Base-by-base conservation (phyloP, 2,797 vertebrate genomes). In the Monodelphis domestica region DNA sequence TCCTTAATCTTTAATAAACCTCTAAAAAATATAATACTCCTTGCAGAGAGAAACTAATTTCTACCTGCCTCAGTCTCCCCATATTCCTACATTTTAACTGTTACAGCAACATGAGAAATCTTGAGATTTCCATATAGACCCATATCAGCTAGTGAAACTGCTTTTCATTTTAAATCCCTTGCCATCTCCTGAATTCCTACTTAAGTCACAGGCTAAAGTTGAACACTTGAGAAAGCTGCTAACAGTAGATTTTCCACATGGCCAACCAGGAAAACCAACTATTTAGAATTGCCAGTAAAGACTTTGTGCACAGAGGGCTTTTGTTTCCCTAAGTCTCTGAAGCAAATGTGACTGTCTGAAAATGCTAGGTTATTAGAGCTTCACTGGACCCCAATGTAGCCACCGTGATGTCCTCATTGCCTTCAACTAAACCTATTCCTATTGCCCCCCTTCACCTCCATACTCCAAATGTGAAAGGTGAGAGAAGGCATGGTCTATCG, bases 231-330 rank as follows among this genome's bases (percentile, higher is more conserved):
- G 91, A 91, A 92, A 90, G 50, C 89, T 90, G 93, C 93, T 84
- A 53, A 91, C 6, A 91, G 24, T 89, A 17, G 12, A 91, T 94
- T 70, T 94, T 26, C 70, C 57, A 26, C 88, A 89, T 7, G 51
- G 5, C 90, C 5, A 92, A 93, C 94, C 91, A 29, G 30, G 89
- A 95, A 93, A 70, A 89, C 88, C 15, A n/a, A 50, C 91, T 1
- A n/a, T 92, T 93, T 87, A 90, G 56, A 93, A 90, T 92, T 90
- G 1, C 38, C 45, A 95, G 29, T 53, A 92, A 55, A 96, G 96
- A 12, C 84, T 91, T 93, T 91, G 56, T 90, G 3, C 17, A 53
- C 90, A 96, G 93, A 92, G 6, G 53, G 24, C 14, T 84, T 63
- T 57, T 45, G 30, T 54, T 28, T 90, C 70, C 90, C 7, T 92